phyloP scores from a whole-genome alignment of 2,113 vertebrate species.

The Microtus oregoni region DNA sequence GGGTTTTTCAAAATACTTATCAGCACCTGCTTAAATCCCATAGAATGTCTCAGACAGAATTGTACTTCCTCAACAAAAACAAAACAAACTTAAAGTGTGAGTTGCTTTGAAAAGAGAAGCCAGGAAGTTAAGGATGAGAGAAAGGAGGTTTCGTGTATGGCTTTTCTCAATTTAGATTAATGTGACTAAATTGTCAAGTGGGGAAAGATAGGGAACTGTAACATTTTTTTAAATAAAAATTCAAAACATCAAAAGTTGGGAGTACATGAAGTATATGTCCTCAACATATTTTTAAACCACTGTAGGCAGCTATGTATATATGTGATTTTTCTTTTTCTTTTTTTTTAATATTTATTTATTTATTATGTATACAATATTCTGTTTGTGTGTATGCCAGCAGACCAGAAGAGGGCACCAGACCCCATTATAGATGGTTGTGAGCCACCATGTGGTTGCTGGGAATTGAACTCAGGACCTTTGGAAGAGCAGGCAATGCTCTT shows the following conservation, averaged over 20 bases:
- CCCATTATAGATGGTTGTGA: no score
- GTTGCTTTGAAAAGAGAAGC: neutral
- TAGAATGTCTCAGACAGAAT: neutral
- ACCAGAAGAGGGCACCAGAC: no score
- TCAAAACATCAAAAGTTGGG: neutral
- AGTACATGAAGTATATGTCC: neutral
- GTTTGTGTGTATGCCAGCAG: no score
- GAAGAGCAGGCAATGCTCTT: no score
- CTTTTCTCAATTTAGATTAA: neutral
- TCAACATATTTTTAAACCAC: neutral
- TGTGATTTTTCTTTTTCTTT: no score
- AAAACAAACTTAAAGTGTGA: neutral
- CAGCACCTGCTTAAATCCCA: neutral
- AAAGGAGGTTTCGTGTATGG: neutral
- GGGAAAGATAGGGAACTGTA: neutral
- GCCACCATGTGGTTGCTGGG: no score
- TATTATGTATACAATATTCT: no score
- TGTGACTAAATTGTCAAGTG: neutral
- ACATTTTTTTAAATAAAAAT: neutral
- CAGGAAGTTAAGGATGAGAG: neutral
- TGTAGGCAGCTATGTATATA: neutral
- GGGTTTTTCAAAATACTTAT: no score
- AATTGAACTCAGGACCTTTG: no score
- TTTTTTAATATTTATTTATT: no score
- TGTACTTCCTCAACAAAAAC: neutral